Base-by-base conservation (phyloP, 1,140 invertebrate species). In the Holotrichia oblita region DNA sequence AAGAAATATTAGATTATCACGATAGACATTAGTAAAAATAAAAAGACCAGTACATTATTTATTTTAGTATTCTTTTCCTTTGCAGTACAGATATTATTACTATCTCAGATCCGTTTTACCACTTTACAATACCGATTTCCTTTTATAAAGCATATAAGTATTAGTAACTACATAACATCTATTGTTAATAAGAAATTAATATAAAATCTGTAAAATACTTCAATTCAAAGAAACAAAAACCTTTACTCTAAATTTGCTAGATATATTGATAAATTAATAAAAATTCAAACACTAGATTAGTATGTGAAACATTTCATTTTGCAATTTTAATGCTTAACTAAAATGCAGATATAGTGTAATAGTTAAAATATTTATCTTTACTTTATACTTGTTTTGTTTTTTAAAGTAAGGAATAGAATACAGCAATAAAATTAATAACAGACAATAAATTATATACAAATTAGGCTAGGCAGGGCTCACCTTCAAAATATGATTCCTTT, bases 401-500 rank as follows among this genome's bases (percentile, higher is more conserved):
- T 69, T 24, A 27, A 69, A 7, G 20, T 20, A 76, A 48, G 75
- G 75, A 76, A 76, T 44, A 76, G 75, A 76, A 76, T 76, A 55
- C 75, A 40, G 8, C 17, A 27, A 42, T 75, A 48, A 75, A 41
- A 73, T 42, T 24, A 22, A 48, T 48, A 10, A 69, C 12, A 69
- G 4, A 69, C 22, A 24, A 34, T 22, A 34, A 55, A 12, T 69
- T 27, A 69, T 69, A 69, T 69, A 42, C 24, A 17, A 76, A 55
- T 76, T 78, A 79, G 76, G 79, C 79, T 79, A 81, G 73, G 77
- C 79, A 78, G 73, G 78, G 79, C 87, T 86, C 85, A 88, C 87
- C 87, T 88, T 87, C 27, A 85, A 87, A 81, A 78, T 77, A 78
- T 81, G 80, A 79, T 81, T 78, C 80, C 81, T 40, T 75, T 80